Evolutionary conservation across 2,888 invertebrate genomes (phyloP).

Genomic region (Anoplius nigerrimus): DNA sequence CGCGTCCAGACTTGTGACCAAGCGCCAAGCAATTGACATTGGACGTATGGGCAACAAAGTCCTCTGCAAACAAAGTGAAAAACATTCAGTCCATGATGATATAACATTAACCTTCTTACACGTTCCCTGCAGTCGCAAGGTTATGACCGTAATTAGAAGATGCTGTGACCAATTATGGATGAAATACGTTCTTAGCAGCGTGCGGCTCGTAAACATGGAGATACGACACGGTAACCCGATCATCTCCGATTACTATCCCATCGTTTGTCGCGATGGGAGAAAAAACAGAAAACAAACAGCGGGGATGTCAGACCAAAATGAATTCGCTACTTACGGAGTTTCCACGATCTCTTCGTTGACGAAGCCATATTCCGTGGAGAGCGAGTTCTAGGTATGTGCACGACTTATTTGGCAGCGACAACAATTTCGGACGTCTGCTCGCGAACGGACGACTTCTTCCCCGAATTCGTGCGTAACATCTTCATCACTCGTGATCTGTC

Average conservation of each 20-base stretch:
- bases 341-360: slow-evolving; percentile 85
- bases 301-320: slow-evolving; percentile 13
- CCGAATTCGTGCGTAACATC: slow-evolving; percentile 61
- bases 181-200: background rate
- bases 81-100: too few relatives aligned
- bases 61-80: slow-evolving; percentile 79
- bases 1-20: slow-evolving; percentile 93
- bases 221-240: background rate
- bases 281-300: slow-evolving; percentile 12
- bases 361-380: slow-evolving; percentile 72
- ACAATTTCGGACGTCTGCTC: slow-evolving; percentile 61
- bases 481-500: slow-evolving; percentile 37
- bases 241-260: too few relatives aligned
- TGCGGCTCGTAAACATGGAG: slow-evolving; percentile 40
- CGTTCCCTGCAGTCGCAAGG: slow-evolving; percentile 9
- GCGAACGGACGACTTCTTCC: slow-evolving; percentile 61
- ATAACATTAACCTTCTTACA: background rate
- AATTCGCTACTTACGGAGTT: slow-evolving; percentile 82
- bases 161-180: slow-evolving; percentile 21
- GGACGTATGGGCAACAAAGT: slow-evolving; percentile 90
- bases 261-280: too few relatives aligned
- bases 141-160: slow-evolving; percentile 51
- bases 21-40: slow-evolving; percentile 92
- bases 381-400: slow-evolving; percentile 54
- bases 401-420: slow-evolving; percentile 72